phyloP scores from a whole-genome alignment of 2,113 vertebrate species.

The Calonectris borealis region DNA sequence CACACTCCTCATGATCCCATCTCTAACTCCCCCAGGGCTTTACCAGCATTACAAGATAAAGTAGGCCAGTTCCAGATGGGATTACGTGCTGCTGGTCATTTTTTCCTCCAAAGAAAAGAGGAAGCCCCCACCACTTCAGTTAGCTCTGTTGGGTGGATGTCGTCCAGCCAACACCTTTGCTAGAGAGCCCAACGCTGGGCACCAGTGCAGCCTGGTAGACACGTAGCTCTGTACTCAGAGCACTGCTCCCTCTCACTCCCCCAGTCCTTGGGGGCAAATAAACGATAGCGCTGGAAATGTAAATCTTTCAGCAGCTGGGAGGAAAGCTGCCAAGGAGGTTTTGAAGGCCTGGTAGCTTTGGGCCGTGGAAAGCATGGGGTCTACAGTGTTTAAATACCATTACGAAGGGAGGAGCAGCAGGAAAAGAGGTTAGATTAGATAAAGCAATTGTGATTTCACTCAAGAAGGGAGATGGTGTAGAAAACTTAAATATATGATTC shows the following conservation, averaged over 20 bases:
- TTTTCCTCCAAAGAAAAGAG: background rate
- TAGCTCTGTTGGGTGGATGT: no score
- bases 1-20: background rate
- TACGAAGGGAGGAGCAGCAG: background rate
- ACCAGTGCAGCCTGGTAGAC: background rate
- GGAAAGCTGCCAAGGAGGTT: background rate
- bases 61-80: background rate
- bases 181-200: no score
- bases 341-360: background rate
- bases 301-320: background rate
- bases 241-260: background rate
- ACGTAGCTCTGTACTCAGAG: background rate
- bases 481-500: background rate
- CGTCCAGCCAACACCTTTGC: no score
- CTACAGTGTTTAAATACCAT: background rate
- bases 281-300: background rate
- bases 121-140: background rate
- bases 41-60: background rate
- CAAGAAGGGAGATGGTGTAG: background rate
- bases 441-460: background rate
- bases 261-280: background rate
- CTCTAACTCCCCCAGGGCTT: background rate
- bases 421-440: background rate
- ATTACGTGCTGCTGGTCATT: background rate
- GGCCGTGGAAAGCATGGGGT: background rate